Base-by-base conservation (phyloP, 2,888 invertebrate species). In the Nephrotoma appendiculata region DNA sequence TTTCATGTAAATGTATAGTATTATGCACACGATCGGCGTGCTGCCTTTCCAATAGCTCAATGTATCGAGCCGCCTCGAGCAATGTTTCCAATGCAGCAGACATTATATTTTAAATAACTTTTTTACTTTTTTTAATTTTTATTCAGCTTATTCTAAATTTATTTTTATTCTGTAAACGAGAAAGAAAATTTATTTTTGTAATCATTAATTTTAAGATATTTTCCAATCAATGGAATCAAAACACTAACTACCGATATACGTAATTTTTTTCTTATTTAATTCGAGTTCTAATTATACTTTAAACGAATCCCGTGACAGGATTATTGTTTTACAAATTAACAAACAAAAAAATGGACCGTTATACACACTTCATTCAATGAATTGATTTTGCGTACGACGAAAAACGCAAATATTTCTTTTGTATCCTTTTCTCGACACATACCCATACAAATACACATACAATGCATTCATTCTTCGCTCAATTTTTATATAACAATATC, bases 41-140 rank as follows among this genome's bases (percentile, higher is more conserved):
- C 84, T 87, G 88, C 87, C 87, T 88, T 88, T 91, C 91, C 88
- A 90, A 90, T 89, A 90, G 89, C 89, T 91, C 91, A 89, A 91
- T 86, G 88, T 87, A 91, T 86, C 90, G 88, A 89, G 91, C 91
- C 89, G 91, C 91, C 89, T 90, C 88, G 86, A 91, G 88, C 88
- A 91, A 90, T 88, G 89, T 88, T 87, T 89, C 89, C 88, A 91
- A 89, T 87, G 89, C 89, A 88, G 88, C 88, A 89, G 89, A 89
- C 91, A 91, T 91, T 87, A 87, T 11, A 42, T 44, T 86, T 87
- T 85, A 41, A 6, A 12, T 48, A 84, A 71, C 71, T 71, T 31
- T 71, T 31, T 71, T 5, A 5, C 6, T 52, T 71, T 71, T 31
- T 31, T 71, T 71, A 31, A 31, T 71, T 71, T 31, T 71, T 71